A percentile compares a stretch with the other conserved stretches of the same genome.
Conservation (phyloP, 92 coral and sea anemone species). For the Zoanthus gigantus region DNA sequence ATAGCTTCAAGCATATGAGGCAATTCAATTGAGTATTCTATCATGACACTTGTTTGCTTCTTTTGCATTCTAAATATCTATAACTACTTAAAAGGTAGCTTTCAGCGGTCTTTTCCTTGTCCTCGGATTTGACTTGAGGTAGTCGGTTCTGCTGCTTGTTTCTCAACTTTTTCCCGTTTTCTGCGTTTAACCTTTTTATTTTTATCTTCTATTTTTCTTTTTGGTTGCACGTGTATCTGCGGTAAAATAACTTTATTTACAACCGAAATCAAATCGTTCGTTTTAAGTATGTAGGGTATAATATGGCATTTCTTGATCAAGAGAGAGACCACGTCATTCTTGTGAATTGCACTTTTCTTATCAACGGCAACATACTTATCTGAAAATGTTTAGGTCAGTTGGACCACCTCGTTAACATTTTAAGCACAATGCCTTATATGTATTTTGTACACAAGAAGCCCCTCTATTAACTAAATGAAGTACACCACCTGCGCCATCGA, state of each 20-base stretch:
- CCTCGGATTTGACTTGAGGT: too few species aligned
- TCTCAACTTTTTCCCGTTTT: neutral
- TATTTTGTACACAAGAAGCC: too few species aligned
- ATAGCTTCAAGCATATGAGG: too few species aligned
- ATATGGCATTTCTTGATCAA: neutral
- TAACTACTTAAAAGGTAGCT: too few species aligned
- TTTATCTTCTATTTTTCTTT: neutral
- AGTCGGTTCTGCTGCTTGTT: too few species aligned
- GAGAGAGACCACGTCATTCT: neutral
- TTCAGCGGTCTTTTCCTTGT: too few species aligned
- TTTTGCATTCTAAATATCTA: too few species aligned
- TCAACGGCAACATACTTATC: neutral
- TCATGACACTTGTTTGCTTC: too few species aligned
- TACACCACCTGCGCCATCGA: too few species aligned
- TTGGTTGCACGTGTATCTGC: neutral
- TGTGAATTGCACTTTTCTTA: neutral
- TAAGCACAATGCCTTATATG: too few species aligned
- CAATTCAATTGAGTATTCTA: too few species aligned
- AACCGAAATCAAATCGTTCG: neutral
- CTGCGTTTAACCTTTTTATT: neutral
- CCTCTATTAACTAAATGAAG: too few species aligned
- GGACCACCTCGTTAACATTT: neutral
- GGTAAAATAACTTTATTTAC: neutral
- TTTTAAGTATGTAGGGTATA: neutral
- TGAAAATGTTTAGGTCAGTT: neutral